Evolutionary conservation across 1,140 invertebrate genomes (phyloP).

Genomic region (Atopsyche davidsoni): DNA sequence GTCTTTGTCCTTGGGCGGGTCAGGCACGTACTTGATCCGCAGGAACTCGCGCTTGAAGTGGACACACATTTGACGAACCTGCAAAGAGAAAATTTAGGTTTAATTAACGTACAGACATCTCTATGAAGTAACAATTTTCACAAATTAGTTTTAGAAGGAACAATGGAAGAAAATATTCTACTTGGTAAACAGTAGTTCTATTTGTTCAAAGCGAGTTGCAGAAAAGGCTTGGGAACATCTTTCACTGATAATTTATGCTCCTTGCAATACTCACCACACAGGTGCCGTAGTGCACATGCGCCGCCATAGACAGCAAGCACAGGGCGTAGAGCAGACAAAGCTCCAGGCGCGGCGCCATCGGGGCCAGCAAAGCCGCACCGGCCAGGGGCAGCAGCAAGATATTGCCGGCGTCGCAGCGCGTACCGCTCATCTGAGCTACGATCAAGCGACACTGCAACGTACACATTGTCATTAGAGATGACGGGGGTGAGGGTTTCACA

Average conservation of each 20-base stretch:
- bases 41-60: conserved; percentile 74
- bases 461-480: neutral
- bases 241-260: neutral
- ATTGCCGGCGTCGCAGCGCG: conserved; percentile 78
- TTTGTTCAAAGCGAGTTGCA: too few species aligned
- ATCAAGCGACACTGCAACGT: conserved; percentile 82
- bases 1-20: conserved; percentile 48
- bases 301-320: conserved; percentile 60
- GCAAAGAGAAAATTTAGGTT: conserved; percentile 31
- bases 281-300: conserved; percentile 89
- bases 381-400: conserved; percentile 71
- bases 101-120: conserved; percentile 12
- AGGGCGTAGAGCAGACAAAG: conserved; percentile 65
- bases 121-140: too few species aligned
- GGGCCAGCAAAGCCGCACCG: conserved; percentile 47
- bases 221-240: neutral
- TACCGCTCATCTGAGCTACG: conserved; percentile 94
- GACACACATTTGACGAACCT: conserved; percentile 72
- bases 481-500: too few species aligned
- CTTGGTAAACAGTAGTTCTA: too few species aligned
- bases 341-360: conserved; percentile 60
- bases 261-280: conserved; percentile 61
- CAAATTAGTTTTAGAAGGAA: too few species aligned
- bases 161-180: too few species aligned
- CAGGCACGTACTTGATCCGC: conserved; percentile 54